Base-by-base conservation (phyloP, 2,113 vertebrate species). In the Tamias sibiricus region DNA sequence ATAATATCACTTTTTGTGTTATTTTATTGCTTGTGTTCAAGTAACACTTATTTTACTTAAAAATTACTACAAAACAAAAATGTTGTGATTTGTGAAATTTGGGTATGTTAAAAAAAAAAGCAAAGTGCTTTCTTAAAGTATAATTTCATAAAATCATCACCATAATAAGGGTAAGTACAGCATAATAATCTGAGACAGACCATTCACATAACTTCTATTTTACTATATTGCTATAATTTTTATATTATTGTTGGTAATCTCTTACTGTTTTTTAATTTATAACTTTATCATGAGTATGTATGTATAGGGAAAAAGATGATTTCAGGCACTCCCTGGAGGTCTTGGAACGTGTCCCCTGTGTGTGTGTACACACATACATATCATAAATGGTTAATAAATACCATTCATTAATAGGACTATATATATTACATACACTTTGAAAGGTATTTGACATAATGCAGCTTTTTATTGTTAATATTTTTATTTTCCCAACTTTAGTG, bases 401-500 rank as follows among this genome's bases (percentile, higher is more conserved):
- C 59, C 59, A 62, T 76, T 93, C 94, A 0, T 72, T 93, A 62
- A 90, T 57, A 82, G 26, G 59, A 66, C 12, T 22, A 0, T 49
- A 86, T 83, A 62, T 62, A 62, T 94, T 91, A n/a, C 11, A 74
- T 86, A 77, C 71, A 40, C 13, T 87, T 88, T 74, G 80, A 86
- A 96, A 94, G 28, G 14, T 81, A 19, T 88, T 88, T 92, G n/a
- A 75, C 91, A 62, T 74, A 69, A 94, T 79, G 12, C 24, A 87
- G 20, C 20, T 2, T 57, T 35, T 47, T 44, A 69, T 57, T 68
- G 28, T 64, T 86, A 81, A 71, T 69, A 49, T 80, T 94, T 95
- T 92, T 76, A 49, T 80, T 94, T 95, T 92, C 28, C 19, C 49
- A 91, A 62, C 44, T 90, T 85, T 79, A 80, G 9, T 9, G 79